These are phyloP conservation scores for Schizopygopsis pylzovi DNA, from an alignment of 2,797 vertebrate genomes.

Conservation along the genomic window DNA sequence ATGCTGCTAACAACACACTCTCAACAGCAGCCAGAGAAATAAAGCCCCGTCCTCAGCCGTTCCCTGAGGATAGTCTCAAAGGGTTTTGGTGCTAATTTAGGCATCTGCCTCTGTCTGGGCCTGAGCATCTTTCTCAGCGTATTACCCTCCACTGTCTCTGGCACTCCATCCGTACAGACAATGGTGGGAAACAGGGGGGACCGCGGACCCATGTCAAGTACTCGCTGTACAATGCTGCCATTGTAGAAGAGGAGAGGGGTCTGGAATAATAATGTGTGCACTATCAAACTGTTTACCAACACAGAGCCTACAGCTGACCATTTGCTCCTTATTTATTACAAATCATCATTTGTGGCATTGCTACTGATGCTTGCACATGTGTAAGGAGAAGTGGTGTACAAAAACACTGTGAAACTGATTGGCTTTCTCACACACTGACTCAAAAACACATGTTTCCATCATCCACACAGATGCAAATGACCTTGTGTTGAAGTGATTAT, in stretches of 20 bases:
- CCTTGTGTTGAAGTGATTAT: conserved; percentile 17
- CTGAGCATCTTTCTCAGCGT: conserved; percentile 71
- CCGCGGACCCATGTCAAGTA: conserved; percentile 88
- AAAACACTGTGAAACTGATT: neutral
- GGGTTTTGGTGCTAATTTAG: conserved; percentile 91
- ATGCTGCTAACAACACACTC: conserved; percentile 50
- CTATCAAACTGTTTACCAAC: conserved; percentile 88
- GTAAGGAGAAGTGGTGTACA: neutral
- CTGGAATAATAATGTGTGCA: conserved; percentile 87
- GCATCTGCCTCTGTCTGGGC: conserved; percentile 91
- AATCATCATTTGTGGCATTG: neutral
- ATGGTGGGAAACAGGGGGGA: conserved; percentile 86
- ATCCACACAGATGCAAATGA: conserved; percentile 16
- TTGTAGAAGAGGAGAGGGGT: conserved; percentile 81
- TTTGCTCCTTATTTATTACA: conserved; percentile 51
- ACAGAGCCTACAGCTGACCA: conserved; percentile 79
- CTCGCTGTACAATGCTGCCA: conserved; percentile 89
- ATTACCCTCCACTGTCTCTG: conserved; percentile 65
- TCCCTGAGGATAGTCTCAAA: conserved; percentile 75
- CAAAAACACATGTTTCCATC: conserved; percentile 9
- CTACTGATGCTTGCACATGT: neutral
- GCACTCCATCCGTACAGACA: conserved; percentile 69
- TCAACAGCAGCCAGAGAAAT: conserved; percentile 80
- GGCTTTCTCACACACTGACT: conserved; percentile 5
- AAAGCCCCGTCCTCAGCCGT: conserved; percentile 80